These are phyloP conservation scores for Polypterus senegalus DNA, from an alignment of 2,113 vertebrate species.

Conservation along the genomic window DNA sequence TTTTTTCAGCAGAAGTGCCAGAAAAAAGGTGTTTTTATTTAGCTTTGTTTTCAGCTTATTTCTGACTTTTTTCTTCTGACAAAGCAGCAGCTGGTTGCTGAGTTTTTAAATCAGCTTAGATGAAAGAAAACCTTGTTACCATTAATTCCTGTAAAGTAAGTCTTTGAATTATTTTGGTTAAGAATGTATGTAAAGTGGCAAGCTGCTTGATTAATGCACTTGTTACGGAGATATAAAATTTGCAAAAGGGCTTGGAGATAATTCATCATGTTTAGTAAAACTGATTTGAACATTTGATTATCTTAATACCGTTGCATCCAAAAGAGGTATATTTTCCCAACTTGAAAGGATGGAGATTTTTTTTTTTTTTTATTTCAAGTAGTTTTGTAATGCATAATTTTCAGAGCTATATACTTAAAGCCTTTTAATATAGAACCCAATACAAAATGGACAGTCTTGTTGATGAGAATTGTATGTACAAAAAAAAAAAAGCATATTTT, in stretches of 20 bases:
- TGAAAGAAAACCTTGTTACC: constrained; percentile 99
- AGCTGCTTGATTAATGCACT: constrained; percentile 95
- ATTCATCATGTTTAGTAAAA: constrained; percentile 95
- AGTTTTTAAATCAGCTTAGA: constrained; percentile 98
- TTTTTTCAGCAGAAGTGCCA: constrained; percentile 95
- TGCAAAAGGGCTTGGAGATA: constrained; percentile 96
- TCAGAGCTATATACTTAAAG: neutral
- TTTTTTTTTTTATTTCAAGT: too few species aligned
- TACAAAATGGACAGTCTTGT: too few species aligned
- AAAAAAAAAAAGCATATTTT: too few species aligned
- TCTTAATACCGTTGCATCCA: constrained; percentile 93
- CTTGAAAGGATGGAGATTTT: too few species aligned
- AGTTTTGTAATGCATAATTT: neutral
- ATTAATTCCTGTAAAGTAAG: constrained; percentile 98
- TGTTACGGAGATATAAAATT: constrained; percentile 99
- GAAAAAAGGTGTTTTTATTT: constrained; percentile 88
- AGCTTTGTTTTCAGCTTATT: constrained; percentile 95
- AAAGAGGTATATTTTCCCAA: neutral
- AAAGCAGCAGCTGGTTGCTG: constrained; percentile 98
- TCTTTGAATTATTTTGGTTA: constrained; percentile 79
- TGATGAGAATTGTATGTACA: too few species aligned
- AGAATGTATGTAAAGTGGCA: constrained; percentile 73
- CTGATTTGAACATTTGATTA: constrained; percentile 93
- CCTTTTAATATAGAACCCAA: too few species aligned
- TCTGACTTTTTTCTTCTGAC: constrained; percentile 90